phyloP scores from a whole-genome alignment of 2,888 invertebrate species.

The Salticus scenicus region DNA sequence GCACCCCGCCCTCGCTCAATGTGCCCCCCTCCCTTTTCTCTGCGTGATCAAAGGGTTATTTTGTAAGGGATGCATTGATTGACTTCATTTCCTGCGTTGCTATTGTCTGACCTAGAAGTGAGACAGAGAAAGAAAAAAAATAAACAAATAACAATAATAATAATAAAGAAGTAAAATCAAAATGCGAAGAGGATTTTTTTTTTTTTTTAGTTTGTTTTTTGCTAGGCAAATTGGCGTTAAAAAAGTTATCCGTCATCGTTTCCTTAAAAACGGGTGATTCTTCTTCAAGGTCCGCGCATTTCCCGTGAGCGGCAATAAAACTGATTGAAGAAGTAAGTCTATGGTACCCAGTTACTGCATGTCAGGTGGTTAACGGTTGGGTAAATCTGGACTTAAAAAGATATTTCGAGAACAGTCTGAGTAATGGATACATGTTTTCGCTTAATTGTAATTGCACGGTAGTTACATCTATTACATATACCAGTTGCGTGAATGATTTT shows the following conservation, averaged over 20 bases:
- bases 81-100: slow-evolving; percentile 61
- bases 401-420: not conserved
- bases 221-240: slow-evolving; percentile 37
- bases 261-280: slow-evolving; percentile 47
- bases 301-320: not conserved
- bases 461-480: no score
- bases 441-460: not conserved
- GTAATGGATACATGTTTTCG: not conserved
- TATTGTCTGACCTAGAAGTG: slow-evolving; percentile 62
- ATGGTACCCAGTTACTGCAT: slow-evolving; percentile 33
- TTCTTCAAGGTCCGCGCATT: slow-evolving; percentile 8
- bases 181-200: not conserved
- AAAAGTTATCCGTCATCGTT: slow-evolving; percentile 60
- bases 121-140: slow-evolving; percentile 16
- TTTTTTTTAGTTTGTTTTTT: not conserved
- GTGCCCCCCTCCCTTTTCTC: not conserved
- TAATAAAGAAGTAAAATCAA: not conserved
- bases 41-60: slow-evolving; percentile 68
- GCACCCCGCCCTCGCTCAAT: slow-evolving; percentile 36
- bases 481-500: no score
- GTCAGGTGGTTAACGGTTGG: slow-evolving; percentile 50
- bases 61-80: slow-evolving; percentile 66
- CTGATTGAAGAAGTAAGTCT: not conserved
- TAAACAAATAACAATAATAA: not conserved
- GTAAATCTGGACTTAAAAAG: not conserved